Evolutionary conservation across 2,113 vertebrate genomes (phyloP).

Genomic region (Microtus richardsoni): DNA sequence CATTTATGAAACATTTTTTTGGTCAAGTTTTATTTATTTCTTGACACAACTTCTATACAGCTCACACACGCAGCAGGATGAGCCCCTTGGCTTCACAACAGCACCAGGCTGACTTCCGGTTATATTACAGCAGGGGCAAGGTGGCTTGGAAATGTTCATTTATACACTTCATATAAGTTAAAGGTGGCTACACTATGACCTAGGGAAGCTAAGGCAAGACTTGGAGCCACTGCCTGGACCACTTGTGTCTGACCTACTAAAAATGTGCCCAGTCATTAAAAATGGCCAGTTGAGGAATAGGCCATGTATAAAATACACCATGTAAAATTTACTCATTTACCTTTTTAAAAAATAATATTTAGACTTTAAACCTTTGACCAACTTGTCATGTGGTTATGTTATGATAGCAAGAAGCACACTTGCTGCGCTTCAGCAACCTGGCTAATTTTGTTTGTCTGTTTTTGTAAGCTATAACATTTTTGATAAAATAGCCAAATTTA

Average conservation of each 20-base stretch:
- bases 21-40: slow-evolving; percentile 85
- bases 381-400: slow-evolving; percentile 76
- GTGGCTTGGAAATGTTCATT: slow-evolving; percentile 85
- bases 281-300: slow-evolving; percentile 83
- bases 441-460: slow-evolving; percentile 65
- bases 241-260: slow-evolving; percentile 81
- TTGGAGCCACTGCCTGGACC: slow-evolving; percentile 81
- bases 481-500: slow-evolving; percentile 73
- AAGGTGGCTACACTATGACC: slow-evolving; percentile 81
- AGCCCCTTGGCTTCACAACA: slow-evolving; percentile 83
- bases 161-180: slow-evolving; percentile 82
- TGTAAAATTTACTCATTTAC: slow-evolving; percentile 85
- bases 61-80: slow-evolving; percentile 84
- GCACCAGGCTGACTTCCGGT: slow-evolving; percentile 84
- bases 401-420: slow-evolving; percentile 75
- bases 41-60: slow-evolving; percentile 84
- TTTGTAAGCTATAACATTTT: slow-evolving; percentile 73
- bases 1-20: slow-evolving; percentile 34
- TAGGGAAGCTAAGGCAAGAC: slow-evolving; percentile 82
- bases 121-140: slow-evolving; percentile 86
- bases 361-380: slow-evolving; percentile 78
- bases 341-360: slow-evolving; percentile 85
- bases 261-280: slow-evolving; percentile 85
- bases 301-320: slow-evolving; percentile 85
- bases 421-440: slow-evolving; percentile 68